phyloP scores from a whole-genome alignment of 2,113 vertebrate species.

The Galbula dea region DNA sequence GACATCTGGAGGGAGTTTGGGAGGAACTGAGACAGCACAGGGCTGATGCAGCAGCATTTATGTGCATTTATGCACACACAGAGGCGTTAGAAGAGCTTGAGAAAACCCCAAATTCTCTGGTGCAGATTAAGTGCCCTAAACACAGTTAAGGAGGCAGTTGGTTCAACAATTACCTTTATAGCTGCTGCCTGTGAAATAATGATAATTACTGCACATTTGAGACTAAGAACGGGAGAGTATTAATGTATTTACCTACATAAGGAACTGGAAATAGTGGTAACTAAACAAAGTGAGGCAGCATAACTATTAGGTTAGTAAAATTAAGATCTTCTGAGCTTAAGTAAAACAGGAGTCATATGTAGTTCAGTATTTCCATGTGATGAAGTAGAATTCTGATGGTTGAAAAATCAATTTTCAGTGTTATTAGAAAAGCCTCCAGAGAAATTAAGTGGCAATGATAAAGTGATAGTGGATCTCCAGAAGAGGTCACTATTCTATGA shows the following conservation, averaged over 20 bases:
- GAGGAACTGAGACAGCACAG: background rate
- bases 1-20: conserved; percentile 36
- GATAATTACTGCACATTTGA: background rate
- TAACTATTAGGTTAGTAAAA: background rate
- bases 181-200: background rate
- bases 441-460: background rate
- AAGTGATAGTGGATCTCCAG: background rate
- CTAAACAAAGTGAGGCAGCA: background rate
- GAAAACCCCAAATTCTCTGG: background rate
- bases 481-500: background rate
- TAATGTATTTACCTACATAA: background rate
- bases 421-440: background rate
- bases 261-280: background rate
- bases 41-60: background rate
- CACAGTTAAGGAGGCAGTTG: background rate
- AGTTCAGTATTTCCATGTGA: background rate
- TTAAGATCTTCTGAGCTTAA: background rate
- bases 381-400: background rate
- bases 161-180: background rate
- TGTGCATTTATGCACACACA: background rate
- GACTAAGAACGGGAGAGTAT: background rate
- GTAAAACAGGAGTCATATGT: background rate
- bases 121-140: conserved; percentile 6
- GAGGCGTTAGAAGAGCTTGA: conserved; percentile 6
- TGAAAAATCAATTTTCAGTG: background rate